Percentiles rank a stretch among this genome's conserved stretches.
These are phyloP conservation scores for Neomorphus geoffroyi DNA, from an alignment of 2,797 vertebrate species.

Conservation along the genomic window DNA sequence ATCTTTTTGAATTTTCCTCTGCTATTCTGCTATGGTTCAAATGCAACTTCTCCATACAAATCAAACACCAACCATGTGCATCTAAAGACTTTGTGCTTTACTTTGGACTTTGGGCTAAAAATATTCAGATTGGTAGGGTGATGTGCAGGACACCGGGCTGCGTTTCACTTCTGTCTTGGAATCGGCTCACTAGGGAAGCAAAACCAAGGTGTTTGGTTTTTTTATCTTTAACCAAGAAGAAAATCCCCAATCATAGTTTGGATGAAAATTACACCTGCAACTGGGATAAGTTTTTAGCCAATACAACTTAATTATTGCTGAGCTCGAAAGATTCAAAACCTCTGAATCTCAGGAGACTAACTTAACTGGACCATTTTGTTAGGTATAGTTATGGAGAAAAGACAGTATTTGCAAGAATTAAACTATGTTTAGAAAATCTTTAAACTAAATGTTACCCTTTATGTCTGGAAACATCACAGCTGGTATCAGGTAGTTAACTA, in stretches of 20 bases:
- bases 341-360: slow-evolving; percentile 68
- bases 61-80: slow-evolving; percentile 74
- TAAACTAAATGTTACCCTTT: slow-evolving; percentile 83
- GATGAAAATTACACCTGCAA: slow-evolving; percentile 73
- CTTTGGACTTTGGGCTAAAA: slow-evolving; percentile 70
- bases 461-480: slow-evolving; percentile 84
- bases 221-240: slow-evolving; percentile 48
- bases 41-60: slow-evolving; percentile 76
- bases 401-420: slow-evolving; percentile 81
- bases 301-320: slow-evolving; percentile 79
- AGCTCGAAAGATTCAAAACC: slow-evolving; percentile 68
- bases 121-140: slow-evolving; percentile 65
- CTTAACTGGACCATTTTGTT: slow-evolving; percentile 71
- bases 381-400: slow-evolving; percentile 80
- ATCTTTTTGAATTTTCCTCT: slow-evolving; percentile 71
- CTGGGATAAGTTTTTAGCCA: slow-evolving; percentile 71
- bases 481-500: slow-evolving; percentile 87
- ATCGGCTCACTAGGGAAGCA: slow-evolving; percentile 62
- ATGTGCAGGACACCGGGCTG: slow-evolving; percentile 58
- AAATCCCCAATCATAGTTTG: slow-evolving; percentile 36
- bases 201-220: slow-evolving; percentile 40
- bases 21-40: slow-evolving; percentile 77
- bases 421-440: slow-evolving; percentile 82
- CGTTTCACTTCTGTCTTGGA: slow-evolving; percentile 70
- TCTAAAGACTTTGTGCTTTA: slow-evolving; percentile 81